phyloP scores from a whole-genome alignment of 2,113 vertebrate genomes.

The Megaptera novaeangliae region DNA sequence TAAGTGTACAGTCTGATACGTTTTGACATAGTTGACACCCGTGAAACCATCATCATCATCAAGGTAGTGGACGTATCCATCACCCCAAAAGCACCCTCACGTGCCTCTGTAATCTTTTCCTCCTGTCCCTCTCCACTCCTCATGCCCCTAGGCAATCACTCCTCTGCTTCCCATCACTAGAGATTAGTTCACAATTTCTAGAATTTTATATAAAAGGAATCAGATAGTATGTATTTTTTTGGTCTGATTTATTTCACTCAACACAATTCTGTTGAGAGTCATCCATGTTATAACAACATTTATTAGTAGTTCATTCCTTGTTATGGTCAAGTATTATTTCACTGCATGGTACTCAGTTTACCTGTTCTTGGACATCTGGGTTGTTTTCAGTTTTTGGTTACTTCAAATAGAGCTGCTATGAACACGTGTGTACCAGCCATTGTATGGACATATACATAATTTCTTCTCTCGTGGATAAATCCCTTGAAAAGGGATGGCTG shows the following conservation, averaged over 20 bases:
- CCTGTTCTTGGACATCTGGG: not conserved
- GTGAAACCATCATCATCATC: not conserved
- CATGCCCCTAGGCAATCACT: not conserved
- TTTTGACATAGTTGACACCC: not conserved
- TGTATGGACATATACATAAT: not conserved
- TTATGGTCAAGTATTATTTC: not conserved
- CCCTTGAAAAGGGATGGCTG: not conserved
- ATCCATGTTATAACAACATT: not conserved
- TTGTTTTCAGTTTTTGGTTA: not conserved
- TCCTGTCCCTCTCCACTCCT: not conserved
- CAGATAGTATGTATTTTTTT: not conserved
- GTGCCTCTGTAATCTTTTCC: not conserved
- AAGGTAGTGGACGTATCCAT: not conserved
- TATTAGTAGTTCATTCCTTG: not conserved
- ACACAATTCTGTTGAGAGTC: not conserved
- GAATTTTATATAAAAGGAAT: not conserved
- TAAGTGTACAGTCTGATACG: not conserved
- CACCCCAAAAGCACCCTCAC: too few relatives aligned
- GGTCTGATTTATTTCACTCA: not conserved
- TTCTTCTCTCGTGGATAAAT: not conserved
- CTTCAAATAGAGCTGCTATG: not conserved
- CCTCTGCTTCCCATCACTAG: not conserved
- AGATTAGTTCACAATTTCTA: not conserved
- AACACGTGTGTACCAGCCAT: not conserved
- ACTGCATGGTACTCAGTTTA: not conserved